These are phyloP conservation scores for Callyntrura sp. DNA, from an alignment of 2,888 invertebrate species.

Conservation along the genomic window DNA sequence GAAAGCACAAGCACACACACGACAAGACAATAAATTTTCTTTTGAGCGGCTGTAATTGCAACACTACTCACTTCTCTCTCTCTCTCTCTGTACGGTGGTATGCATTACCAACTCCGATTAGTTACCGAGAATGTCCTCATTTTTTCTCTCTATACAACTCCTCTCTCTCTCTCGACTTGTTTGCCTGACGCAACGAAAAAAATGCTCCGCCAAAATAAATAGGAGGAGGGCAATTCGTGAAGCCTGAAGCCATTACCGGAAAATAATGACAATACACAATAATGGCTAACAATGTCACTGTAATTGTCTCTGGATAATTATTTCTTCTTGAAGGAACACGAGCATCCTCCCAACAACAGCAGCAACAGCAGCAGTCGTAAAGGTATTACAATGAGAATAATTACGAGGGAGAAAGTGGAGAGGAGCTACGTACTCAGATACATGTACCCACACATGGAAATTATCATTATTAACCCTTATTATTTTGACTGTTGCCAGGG, in stretches of 20 bases:
- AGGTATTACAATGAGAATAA: not conserved
- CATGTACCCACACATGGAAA: not conserved
- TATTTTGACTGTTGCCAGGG: not conserved
- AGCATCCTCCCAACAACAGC: not conserved
- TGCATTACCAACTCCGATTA: not conserved
- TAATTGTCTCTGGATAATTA: conserved; percentile 44
- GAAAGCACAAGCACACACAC: conserved; percentile 22
- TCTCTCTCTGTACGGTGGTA: no score
- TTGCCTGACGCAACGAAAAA: not conserved
- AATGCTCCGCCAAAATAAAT: no score
- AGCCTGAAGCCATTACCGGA: conserved; percentile 18
- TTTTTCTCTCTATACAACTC: not conserved
- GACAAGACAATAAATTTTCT: conserved; percentile 42
- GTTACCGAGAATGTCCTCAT: not conserved
- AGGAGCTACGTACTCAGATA: not conserved
- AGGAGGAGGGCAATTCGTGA: not conserved
- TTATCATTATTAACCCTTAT: not conserved
- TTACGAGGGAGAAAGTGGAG: not conserved
- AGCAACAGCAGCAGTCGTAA: no score
- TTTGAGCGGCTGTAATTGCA: conserved; percentile 6
- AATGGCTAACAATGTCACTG: conserved; percentile 34
- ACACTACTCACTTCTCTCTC: not conserved
- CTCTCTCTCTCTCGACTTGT: not conserved
- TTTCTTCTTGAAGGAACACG: conserved; percentile 12
- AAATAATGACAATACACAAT: conserved; percentile 17